Percentiles rank a stretch among this genome's conserved stretches.
Conservation (phyloP, 2,888 invertebrate species). For the Poecilus cupreus region DNA sequence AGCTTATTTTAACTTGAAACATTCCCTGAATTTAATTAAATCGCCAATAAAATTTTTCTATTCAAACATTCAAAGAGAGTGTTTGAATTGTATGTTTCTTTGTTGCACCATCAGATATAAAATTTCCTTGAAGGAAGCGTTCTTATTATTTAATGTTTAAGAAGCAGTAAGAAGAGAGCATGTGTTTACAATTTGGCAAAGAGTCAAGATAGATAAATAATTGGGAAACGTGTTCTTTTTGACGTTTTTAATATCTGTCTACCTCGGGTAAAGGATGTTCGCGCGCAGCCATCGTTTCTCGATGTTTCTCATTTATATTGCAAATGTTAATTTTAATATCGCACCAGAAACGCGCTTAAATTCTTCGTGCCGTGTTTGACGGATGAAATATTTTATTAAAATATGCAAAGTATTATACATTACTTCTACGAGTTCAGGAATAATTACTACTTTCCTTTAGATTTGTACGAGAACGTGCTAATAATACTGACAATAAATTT, state of each 20-base stretch:
- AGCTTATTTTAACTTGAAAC: too few relatives aligned
- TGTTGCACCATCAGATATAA: too few relatives aligned
- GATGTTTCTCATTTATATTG: constrained; percentile 36
- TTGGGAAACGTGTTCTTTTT: constrained; percentile 16
- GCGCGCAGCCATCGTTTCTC: constrained; percentile 11
- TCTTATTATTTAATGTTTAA: too few relatives aligned
- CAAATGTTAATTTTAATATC: constrained; percentile 38
- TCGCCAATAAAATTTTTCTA: too few relatives aligned
- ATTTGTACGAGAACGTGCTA: background rate
- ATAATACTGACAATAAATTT: background rate
- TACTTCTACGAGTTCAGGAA: background rate
- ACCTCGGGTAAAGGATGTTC: constrained; percentile 20
- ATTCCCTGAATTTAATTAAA: too few relatives aligned
- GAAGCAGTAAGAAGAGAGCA: background rate
- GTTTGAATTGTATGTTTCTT: too few relatives aligned
- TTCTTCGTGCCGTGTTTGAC: constrained; percentile 21
- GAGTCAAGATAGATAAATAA: constrained; percentile 26
- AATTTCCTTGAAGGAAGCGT: too few relatives aligned
- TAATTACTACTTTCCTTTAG: background rate
- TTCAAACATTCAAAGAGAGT: too few relatives aligned
- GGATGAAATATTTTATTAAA: constrained; percentile 18
- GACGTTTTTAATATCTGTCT: constrained; percentile 38
- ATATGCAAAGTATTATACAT: constrained; percentile 25
- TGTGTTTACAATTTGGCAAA: background rate
- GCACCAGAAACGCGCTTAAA: constrained; percentile 13